Conservation (phyloP, 1,140 invertebrate genomes). For the Macrostomum lignano region DNA sequence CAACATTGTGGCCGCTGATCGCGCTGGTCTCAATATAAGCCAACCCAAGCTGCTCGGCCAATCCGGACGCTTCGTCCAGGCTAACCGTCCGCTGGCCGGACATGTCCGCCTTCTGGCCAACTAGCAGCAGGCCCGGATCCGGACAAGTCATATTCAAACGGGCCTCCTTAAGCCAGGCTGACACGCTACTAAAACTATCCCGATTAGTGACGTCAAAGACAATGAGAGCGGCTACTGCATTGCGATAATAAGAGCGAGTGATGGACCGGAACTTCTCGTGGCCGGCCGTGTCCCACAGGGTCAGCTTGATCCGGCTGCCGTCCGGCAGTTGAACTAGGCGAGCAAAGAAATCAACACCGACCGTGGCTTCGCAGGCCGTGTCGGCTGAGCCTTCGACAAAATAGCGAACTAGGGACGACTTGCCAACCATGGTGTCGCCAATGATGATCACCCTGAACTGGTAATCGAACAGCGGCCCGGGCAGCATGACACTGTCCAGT, state of each 20-base stretch:
- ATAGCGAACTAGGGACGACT: conserved; percentile 54
- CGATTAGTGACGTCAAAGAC: conserved; percentile 6
- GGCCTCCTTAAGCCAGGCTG: conserved; percentile 3
- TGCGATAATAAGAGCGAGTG: conserved; percentile 81
- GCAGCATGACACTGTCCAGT: conserved; percentile 2
- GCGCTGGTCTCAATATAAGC: conserved; percentile 71
- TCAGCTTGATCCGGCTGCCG: conserved; percentile 74
- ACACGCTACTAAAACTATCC: conserved; percentile 2
- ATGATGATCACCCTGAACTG: conserved; percentile 83
- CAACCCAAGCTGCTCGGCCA: too few species aligned
- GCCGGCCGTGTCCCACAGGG: conserved; percentile 71
- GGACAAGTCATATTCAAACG: not conserved
- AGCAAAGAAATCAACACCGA: conserved; percentile 89
- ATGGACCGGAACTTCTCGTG: conserved; percentile 94
- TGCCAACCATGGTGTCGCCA: conserved; percentile 89
- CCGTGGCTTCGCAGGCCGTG: conserved; percentile 80
- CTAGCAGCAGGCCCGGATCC: conserved; percentile 47
- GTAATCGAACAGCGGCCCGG: conserved; percentile 45
- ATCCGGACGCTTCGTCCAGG: not conserved
- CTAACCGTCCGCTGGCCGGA: conserved; percentile 28
- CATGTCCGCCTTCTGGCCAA: conserved; percentile 69
- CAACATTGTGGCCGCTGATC: conserved; percentile 64
- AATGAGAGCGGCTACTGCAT: conserved; percentile 17
- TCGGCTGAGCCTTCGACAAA: conserved; percentile 94
- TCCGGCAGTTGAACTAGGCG: conserved; percentile 62